Evolutionary conservation across 2,797 vertebrate species (phyloP), one percentile per base, ranked within the genome.

Genomic region (Acrossocheilus fasciatus): DNA sequence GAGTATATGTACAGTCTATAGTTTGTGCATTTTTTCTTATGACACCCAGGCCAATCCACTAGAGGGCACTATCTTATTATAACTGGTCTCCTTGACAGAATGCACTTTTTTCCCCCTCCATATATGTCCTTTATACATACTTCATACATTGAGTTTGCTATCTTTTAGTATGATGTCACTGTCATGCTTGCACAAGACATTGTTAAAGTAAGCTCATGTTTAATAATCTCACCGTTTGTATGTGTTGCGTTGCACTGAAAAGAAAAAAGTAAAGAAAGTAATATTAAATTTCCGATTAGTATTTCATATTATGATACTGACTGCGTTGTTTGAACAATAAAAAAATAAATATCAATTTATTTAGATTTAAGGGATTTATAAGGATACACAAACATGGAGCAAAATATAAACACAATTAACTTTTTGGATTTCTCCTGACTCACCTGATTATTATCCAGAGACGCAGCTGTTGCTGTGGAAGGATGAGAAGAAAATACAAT

Each of bases 221-320:
- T 8, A 30, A 41, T 43, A 45, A 73, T 59, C 69, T 83, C 52
- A 83, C 81, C 81, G 15, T 59, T 74, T 74, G 23, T 18, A 18
- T 41, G 36, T 59, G 81, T 83, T 62, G 81, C 0, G 15, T 83
- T 83, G 69, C 81, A 30, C 81, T 83, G 69, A 30, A 43, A 75
- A 45, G 54, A 39, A 9, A 69, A n/a, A 30, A 30, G 30, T 30
- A 30, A 30, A 69, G n/a, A 12, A 39, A 10, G 0, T 3, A 17
- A 72, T 18, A 11, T 57, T 12, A 34, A 30, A 73, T 20, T 14
- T 39, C 12, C 10, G 18, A 52, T 34, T 54, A n/a, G 39, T n/a
- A 8, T 47, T 64, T 83, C 17, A 23, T 26, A 18, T 72, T 41
- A 41, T 4, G 7, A 70, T 41, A 2, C 1, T 30, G 10, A 6